A percentile compares a stretch with the other conserved stretches of the same genome.
These are phyloP conservation scores for Abrostola triplasia DNA, from an alignment of 2,888 invertebrate genomes.

Conservation along the genomic window DNA sequence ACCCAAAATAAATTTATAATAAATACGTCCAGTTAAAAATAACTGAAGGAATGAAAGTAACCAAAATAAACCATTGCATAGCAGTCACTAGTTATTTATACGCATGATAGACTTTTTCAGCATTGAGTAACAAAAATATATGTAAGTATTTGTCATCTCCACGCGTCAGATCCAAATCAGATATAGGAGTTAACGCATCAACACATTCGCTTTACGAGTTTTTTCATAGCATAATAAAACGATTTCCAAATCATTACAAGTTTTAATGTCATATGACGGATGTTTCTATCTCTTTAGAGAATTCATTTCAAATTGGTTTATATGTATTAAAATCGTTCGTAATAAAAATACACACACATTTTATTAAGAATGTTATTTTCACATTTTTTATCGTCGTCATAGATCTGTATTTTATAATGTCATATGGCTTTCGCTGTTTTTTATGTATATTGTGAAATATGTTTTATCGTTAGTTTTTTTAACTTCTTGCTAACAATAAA, in stretches of 20 bases:
- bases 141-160: slow-evolving; percentile 56
- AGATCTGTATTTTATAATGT: slow-evolving; percentile 20
- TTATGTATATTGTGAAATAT: slow-evolving; percentile 22
- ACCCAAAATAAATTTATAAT: not conserved
- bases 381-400: slow-evolving; percentile 21
- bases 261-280: slow-evolving; percentile 63
- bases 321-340: slow-evolving; percentile 55
- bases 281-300: slow-evolving; percentile 50
- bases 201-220: slow-evolving; percentile 61
- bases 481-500: not conserved
- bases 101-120: slow-evolving; percentile 38
- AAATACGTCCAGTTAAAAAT: not conserved
- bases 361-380: slow-evolving; percentile 38
- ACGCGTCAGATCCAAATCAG: slow-evolving; percentile 47
- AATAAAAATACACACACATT: slow-evolving; percentile 45
- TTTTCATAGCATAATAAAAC: slow-evolving; percentile 67
- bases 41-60: not conserved
- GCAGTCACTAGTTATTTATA: slow-evolving; percentile 41
- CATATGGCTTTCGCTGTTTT: slow-evolving; percentile 24
- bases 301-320: slow-evolving; percentile 48
- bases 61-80: not conserved
- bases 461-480: not conserved
- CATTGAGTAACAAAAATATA: slow-evolving; percentile 51
- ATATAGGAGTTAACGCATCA: slow-evolving; percentile 55
- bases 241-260: slow-evolving; percentile 62